Conservation (phyloP, 2,113 vertebrate species). For the Oostethus manadensis region DNA sequence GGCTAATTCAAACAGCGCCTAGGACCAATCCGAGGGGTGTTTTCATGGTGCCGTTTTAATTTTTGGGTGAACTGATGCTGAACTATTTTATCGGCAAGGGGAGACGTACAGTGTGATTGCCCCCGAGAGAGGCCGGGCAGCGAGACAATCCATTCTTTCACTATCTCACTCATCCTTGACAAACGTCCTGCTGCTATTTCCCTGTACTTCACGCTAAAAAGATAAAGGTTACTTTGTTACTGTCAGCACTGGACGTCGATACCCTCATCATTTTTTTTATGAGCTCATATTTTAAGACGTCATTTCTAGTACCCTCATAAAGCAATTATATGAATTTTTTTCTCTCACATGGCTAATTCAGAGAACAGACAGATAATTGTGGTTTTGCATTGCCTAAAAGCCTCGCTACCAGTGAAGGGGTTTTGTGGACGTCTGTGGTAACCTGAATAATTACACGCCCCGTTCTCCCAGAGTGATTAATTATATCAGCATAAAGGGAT, state of each 20-base stretch:
- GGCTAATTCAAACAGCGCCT: conserved; percentile 52
- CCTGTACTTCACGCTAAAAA: not conserved
- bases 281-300: too few species aligned
- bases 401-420: conserved; percentile 21
- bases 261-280: not conserved
- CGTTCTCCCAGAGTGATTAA: conserved; percentile 79
- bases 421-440: conserved; percentile 61
- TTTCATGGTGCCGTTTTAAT: conserved; percentile 57
- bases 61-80: conserved; percentile 67
- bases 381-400: conserved; percentile 33
- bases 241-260: not conserved
- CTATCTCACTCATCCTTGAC: conserved; percentile 28
- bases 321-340: too few species aligned
- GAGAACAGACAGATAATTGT: conserved; percentile 1
- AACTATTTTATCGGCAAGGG: conserved; percentile 60
- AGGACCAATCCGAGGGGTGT: conserved; percentile 45
- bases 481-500: conserved; percentile 76
- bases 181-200: conserved; percentile 24
- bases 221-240: conserved; percentile 1
- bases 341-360: not conserved
- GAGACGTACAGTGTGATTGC: conserved; percentile 36
- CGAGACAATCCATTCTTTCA: conserved; percentile 29
- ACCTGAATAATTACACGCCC: conserved; percentile 79
- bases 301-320: too few species aligned
- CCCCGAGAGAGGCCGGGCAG: conserved; percentile 16